Conservation (phyloP, 2,888 invertebrate genomes). For the Therioaphis trifolii region DNA sequence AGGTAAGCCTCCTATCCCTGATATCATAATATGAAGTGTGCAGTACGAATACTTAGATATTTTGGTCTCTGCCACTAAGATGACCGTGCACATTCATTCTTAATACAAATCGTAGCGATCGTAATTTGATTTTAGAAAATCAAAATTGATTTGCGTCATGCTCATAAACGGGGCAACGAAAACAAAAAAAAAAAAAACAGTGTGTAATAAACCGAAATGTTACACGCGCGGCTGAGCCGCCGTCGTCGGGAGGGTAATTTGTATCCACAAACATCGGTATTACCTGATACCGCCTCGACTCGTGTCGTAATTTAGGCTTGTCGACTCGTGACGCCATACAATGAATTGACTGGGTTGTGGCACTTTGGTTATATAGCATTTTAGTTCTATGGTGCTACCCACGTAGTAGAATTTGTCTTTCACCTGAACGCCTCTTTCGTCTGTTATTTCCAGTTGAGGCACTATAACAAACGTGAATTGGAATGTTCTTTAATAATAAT, state of each 20-base stretch:
- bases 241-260: neutral
- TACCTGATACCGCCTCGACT: conserved; percentile 85
- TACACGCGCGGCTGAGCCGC: no score
- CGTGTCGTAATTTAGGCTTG: conserved; percentile 82
- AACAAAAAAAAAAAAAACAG: no score
- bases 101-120: no score
- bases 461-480: conserved; percentile 71
- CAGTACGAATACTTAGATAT: no score
- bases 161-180: no score
- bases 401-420: conserved; percentile 86
- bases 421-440: conserved; percentile 80
- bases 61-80: no score
- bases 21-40: no score
- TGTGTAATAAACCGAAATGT: no score
- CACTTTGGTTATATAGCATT: conserved; percentile 83
- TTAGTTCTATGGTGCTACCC: conserved; percentile 84
- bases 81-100: no score
- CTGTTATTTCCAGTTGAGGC: conserved; percentile 83
- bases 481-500: neutral
- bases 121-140: no score
- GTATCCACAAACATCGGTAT: conserved; percentile 65
- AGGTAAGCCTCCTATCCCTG: no score
- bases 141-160: no score
- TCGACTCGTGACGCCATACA: conserved; percentile 81
- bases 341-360: conserved; percentile 79